These are phyloP conservation scores for Stratiomys singularior DNA, from an alignment of 2,888 invertebrate genomes.

Conservation along the genomic window DNA sequence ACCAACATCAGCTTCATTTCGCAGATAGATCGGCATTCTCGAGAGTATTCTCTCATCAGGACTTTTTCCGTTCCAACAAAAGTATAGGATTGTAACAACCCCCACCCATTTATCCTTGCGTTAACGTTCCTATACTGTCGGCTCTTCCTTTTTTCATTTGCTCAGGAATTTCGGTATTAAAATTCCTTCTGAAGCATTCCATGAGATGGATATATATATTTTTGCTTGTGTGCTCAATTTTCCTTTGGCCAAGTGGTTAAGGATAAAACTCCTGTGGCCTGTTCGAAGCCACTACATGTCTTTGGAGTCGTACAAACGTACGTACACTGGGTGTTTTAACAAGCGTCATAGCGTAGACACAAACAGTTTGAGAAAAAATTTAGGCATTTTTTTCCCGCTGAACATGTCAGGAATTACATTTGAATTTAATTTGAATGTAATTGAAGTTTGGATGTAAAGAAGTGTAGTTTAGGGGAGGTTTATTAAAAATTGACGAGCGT, in stretches of 20 bases:
- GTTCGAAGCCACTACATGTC: slow-evolving; percentile 12
- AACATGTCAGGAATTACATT: not conserved
- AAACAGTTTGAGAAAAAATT: too few species aligned
- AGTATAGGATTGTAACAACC: not conserved
- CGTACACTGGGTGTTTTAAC: slow-evolving; percentile 7
- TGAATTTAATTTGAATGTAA: slow-evolving; percentile 7
- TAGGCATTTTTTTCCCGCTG: not conserved
- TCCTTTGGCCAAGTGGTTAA: not conserved
- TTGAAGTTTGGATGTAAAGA: not conserved
- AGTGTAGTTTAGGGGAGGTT: too few species aligned
- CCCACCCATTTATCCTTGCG: not conserved
- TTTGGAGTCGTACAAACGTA: not conserved
- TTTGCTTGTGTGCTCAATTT: slow-evolving; percentile 28
- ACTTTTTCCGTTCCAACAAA: not conserved
- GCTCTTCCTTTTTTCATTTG: slow-evolving; percentile 46
- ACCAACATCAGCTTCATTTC: not conserved
- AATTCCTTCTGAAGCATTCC: slow-evolving; percentile 51
- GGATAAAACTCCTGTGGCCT: slow-evolving; percentile 7
- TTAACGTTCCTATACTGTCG: not conserved
- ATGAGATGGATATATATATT: slow-evolving; percentile 35
- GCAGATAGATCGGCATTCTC: not conserved
- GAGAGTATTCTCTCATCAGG: not conserved
- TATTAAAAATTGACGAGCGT: too few species aligned
- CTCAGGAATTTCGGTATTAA: slow-evolving; percentile 51
- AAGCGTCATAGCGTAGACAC: not conserved